phyloP scores from a whole-genome alignment of 2,113 vertebrate genomes.

The Formicarius rufipectus region DNA sequence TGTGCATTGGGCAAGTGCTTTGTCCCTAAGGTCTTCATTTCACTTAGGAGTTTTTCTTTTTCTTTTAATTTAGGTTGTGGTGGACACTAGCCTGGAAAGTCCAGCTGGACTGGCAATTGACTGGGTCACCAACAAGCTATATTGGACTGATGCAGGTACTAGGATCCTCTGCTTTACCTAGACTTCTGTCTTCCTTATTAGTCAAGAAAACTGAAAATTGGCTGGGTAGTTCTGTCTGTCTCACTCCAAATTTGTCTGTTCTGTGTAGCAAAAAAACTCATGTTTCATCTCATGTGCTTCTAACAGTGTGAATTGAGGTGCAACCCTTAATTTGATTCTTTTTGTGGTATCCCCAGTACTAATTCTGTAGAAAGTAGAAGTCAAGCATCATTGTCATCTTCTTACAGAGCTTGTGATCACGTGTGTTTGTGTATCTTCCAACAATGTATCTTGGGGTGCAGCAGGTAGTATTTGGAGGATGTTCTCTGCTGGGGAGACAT shows the following conservation, averaged over 20 bases:
- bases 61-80: constrained; percentile 84
- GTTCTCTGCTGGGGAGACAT: not conserved
- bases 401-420: not conserved
- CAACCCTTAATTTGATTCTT: not conserved
- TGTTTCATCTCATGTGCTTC: not conserved
- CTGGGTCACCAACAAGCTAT: constrained; percentile 95
- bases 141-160: constrained; percentile 98
- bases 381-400: not conserved
- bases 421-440: not conserved
- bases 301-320: not conserved
- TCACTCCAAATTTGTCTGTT: not conserved
- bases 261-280: not conserved
- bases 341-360: not conserved
- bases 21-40: not conserved
- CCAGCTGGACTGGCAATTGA: constrained; percentile 97
- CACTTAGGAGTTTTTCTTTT: not conserved
- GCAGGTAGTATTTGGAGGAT: not conserved
- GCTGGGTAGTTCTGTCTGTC: not conserved
- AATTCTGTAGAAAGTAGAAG: not conserved
- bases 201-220: not conserved
- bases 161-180: not conserved
- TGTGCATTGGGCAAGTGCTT: not conserved
- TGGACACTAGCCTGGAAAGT: constrained; percentile 96
- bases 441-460: not conserved
- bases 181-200: not conserved